Conservation (phyloP, 2,888 invertebrate species). For the Periphyllus acericola region DNA sequence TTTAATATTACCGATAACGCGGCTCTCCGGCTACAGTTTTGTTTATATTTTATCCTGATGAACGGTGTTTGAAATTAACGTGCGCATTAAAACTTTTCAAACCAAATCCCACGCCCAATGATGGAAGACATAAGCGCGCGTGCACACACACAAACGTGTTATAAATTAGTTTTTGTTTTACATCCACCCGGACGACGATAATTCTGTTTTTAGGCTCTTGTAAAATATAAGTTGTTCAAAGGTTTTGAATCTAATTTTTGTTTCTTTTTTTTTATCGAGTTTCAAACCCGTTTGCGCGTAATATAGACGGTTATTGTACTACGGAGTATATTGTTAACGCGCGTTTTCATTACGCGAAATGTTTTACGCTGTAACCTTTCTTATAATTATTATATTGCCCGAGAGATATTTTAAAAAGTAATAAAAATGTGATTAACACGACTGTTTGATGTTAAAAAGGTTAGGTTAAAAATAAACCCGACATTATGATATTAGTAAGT, state of each 20-base stretch:
- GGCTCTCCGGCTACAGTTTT: too few relatives aligned
- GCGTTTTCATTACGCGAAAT: not conserved
- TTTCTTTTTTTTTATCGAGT: not conserved
- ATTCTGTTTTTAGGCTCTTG: too few relatives aligned
- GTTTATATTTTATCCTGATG: too few relatives aligned
- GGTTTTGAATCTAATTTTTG: not conserved
- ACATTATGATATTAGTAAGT: slow-evolving; percentile 25
- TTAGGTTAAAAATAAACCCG: slow-evolving; percentile 39
- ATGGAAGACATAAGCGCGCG: too few relatives aligned
- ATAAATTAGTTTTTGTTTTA: too few relatives aligned
- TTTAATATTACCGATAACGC: not conserved
- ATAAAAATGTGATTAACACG: slow-evolving; percentile 48
- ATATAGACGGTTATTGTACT: not conserved
- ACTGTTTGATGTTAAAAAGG: slow-evolving; percentile 23
- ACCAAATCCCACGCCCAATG: too few relatives aligned
- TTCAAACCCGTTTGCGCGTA: not conserved
- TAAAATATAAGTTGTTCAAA: too few relatives aligned
- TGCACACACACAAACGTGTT: too few relatives aligned
- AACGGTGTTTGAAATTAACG: too few relatives aligned
- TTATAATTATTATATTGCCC: not conserved
- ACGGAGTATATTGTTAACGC: not conserved
- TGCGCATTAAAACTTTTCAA: too few relatives aligned
- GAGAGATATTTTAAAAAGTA: slow-evolving; percentile 39
- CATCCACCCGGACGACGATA: too few relatives aligned
- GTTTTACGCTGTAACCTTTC: slow-evolving; percentile 33